A percentile compares a stretch with the other conserved stretches of the same genome.
These are phyloP conservation scores for Spheniscus humboldti DNA, from an alignment of 2,797 vertebrate genomes.

Conservation along the genomic window DNA sequence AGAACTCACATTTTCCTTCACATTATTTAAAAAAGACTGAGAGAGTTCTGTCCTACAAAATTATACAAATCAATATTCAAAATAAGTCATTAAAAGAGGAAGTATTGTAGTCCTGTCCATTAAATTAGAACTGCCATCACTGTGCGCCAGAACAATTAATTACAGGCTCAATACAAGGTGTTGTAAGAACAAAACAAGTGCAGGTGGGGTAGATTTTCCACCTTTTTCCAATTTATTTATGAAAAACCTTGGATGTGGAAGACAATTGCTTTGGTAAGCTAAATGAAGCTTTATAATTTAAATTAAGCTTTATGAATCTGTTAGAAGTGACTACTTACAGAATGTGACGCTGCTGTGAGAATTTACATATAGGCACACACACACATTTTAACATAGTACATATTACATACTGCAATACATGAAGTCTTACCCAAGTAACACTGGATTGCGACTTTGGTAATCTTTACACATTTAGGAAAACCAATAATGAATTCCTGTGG, in stretches of 20 bases:
- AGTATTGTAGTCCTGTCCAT: background rate
- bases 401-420: background rate
- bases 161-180: background rate
- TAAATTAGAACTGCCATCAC: background rate
- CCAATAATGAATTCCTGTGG: slow-evolving; percentile 90
- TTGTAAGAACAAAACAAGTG: background rate
- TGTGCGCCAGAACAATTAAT: background rate
- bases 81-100: background rate
- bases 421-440: slow-evolving; percentile 83
- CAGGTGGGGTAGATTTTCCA: background rate
- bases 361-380: background rate
- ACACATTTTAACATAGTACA: rapidly evolving
- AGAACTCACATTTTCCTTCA: background rate
- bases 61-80: background rate
- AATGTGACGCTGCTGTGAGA: background rate
- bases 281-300: background rate
- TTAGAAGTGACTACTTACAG: background rate
- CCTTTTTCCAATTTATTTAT: background rate
- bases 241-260: background rate
- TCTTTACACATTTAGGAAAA: slow-evolving; percentile 77
- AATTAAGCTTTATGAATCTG: background rate
- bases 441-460: slow-evolving; percentile 81
- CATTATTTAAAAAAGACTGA: background rate
- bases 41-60: background rate
- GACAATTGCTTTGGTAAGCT: background rate